Evolutionary conservation across 2,888 invertebrate genomes (phyloP).

Genomic region (Carcina quercana): DNA sequence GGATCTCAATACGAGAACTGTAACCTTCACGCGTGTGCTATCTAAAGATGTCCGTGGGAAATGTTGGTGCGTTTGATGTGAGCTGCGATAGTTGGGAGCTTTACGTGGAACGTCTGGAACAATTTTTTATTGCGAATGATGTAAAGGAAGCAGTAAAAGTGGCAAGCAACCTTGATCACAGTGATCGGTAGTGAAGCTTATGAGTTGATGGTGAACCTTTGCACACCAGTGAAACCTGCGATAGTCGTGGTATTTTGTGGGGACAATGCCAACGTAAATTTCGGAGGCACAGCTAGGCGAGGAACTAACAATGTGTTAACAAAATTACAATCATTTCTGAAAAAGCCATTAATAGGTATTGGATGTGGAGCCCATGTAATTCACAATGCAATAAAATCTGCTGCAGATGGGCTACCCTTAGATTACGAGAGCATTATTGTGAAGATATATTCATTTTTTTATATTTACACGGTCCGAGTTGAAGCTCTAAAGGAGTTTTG

Average conservation of each 20-base stretch:
- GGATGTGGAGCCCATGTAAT: conserved; percentile 27
- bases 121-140: conserved; percentile 5
- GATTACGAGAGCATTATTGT: conserved; percentile 23
- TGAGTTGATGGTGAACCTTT: conserved; percentile 5
- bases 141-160: conserved; percentile 5
- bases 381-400: conserved; percentile 21
- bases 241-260: conserved; percentile 13
- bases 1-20: too few species aligned
- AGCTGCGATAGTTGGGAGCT: conserved; percentile 2
- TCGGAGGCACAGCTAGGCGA: conserved; percentile 10
- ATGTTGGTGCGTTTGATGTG: conserved; percentile 1
- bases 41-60: conserved; percentile 8
- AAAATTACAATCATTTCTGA: conserved; percentile 18
- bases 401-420: conserved; percentile 18
- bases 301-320: conserved; percentile 21
- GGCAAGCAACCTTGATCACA: conserved; percentile 10
- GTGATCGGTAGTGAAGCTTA: conserved; percentile 5
- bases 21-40: background rate
- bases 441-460: conserved; percentile 11
- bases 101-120: conserved; percentile 3
- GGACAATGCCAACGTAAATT: conserved; percentile 9
- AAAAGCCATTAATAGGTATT: conserved; percentile 20
- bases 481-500: conserved; percentile 25
- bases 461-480: conserved; percentile 16
- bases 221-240: conserved; percentile 8